Base-by-base conservation (phyloP, 2,888 invertebrate species). In the Aleiodes alternator region DNA sequence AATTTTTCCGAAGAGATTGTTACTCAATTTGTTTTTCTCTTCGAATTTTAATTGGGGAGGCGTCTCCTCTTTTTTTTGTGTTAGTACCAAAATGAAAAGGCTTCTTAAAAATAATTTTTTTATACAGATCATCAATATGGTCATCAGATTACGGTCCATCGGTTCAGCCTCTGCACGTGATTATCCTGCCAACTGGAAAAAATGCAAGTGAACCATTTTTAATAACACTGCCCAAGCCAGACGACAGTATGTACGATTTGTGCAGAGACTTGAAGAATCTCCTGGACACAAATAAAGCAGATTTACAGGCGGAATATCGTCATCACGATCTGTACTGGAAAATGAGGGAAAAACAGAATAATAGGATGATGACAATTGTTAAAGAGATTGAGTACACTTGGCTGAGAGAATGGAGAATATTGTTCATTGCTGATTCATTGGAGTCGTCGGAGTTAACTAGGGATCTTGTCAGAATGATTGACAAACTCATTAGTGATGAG, bases 351-450 rank as follows among this genome's bases (percentile, higher is more conserved):
- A 80, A 76, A 11, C 88, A 89, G 69, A 84, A 89, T 82, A 79
- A 38, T 4, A 83, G 75, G 50, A 87, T 89, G 87, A 87, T 83
- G 94, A 90, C 90, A 82, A 91, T 93, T 6, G 90, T 94, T 34
- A 90, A 90, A 59, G 91, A 92, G 70, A 91, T 94, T 86, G 92
- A 93, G 81, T 90, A 90, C 12, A 90, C 91, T 48, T 94, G 94
- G 93, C 88, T 94, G 0, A 91, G 92, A 56, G 93, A 93, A 34
- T 94, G 93, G 93, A 91, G 92, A 78, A 89, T 92, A 80, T 88
- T 94, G 68, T 90, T 94, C 12, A 90, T 92, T 5, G 94, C 94
- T 3, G 93, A 92, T 83, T 90, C 92, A 43, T 74, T 90, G 12
- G 92, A 93, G 80, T 77, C 88, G 5, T 75, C 81, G 29, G 79